Conservation (phyloP, 2,888 invertebrate species). For the Timema podura region DNA sequence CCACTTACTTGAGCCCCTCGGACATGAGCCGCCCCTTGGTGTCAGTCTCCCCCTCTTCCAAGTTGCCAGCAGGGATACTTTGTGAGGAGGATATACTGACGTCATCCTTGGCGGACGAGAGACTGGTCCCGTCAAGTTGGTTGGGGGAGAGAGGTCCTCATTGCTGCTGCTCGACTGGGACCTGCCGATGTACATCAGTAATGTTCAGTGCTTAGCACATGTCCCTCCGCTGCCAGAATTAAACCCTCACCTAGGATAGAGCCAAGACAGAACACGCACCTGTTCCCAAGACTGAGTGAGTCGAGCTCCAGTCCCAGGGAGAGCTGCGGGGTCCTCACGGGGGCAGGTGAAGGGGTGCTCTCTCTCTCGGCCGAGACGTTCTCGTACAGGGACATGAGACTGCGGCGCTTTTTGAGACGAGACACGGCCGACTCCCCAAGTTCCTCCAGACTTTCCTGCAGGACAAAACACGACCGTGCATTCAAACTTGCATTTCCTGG, state of each 20-base stretch:
- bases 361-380: conserved; percentile 19
- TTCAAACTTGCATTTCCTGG: no score
- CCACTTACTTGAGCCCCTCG: conserved; percentile 33
- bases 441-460: conserved; percentile 37
- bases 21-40: conserved; percentile 33
- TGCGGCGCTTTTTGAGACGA: conserved; percentile 31
- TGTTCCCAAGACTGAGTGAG: conserved; percentile 33
- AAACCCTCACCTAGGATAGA: no score
- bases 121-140: conserved; percentile 25
- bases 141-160: conserved; percentile 34
- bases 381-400: conserved; percentile 31
- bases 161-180: conserved; percentile 34
- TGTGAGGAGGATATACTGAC: conserved; percentile 31
- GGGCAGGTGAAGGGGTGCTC: conserved; percentile 22
- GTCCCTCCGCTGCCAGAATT: no score
- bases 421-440: conserved; percentile 34
- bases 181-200: conserved; percentile 9
- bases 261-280: conserved; percentile 20
- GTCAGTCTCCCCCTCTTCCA: conserved; percentile 28
- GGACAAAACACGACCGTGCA: neutral
- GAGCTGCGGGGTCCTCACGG: conserved; percentile 22
- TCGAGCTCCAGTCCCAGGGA: conserved; percentile 35
- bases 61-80: conserved; percentile 21
- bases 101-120: conserved; percentile 29
- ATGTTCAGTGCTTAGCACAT: no score